Base-by-base conservation (phyloP, 2,113 vertebrate species). In the Tachysurus vachellii region DNA sequence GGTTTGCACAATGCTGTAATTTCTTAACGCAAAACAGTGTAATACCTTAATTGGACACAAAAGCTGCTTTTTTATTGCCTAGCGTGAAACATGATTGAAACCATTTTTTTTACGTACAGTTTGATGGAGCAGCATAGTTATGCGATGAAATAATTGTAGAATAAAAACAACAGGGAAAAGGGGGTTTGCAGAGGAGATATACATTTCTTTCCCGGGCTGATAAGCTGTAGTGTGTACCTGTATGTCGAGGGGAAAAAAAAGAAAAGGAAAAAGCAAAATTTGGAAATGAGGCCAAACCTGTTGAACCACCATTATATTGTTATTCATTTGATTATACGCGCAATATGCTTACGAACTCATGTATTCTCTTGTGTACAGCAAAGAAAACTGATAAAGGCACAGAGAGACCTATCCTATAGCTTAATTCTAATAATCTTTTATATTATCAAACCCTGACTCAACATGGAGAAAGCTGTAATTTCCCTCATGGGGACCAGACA, bases 101-200 rank as follows among this genome's bases (percentile, higher is more conserved):
- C 70, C 88, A 82, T 87, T 87, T 91, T 91, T 91, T 36, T 36
- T 36, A 90, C 80, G 71, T 83, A 81, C 85, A 89, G 76, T 93
- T 94, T 94, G 93, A 95, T 93, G 89, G 57, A 94, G 90, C 84
- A 88, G 82, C 94, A 95, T 95, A 94, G 92, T 89, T 93, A 93
- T 94, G 92, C 88, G 89, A 91, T 94, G 94, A 94, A 92, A 93
- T 88, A 94, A 92, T 88, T 84, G 57, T 54, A 71, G 62, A 88
- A 86, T 61, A 84, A 90, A 82, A 90, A 89, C 47, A 90, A 73
- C 80, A 26, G 42, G 66, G 85, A 86, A 80, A 62, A 85, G 82
- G 80, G 61, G 47, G 59, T 68, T 21, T 17, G 16, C 71, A 28
- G 47, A 44, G 53, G 23, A 85, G 85, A 88, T 80, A 26, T 64